These are phyloP conservation scores for Parazoanthus atlanticus DNA, from an alignment of 92 coral and sea anemone species.

Conservation along the genomic window DNA sequence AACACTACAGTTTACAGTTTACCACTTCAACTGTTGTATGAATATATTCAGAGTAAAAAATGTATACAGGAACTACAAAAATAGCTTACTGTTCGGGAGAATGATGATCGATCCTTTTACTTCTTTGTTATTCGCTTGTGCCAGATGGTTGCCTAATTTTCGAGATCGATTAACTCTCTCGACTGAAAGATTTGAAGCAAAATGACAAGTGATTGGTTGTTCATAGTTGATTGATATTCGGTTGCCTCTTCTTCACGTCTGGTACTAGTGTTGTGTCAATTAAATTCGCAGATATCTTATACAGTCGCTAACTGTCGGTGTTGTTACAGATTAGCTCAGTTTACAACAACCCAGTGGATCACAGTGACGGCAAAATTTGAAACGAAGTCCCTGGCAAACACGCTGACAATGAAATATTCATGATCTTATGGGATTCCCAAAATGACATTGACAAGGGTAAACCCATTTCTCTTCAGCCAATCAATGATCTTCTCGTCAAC, in stretches of 20 bases:
- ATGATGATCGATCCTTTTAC: conserved; percentile 7
- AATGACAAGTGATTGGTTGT: conserved; percentile 34
- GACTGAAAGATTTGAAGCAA: conserved; percentile 17
- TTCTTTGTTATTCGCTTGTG: conserved; percentile 26
- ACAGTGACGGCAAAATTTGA: not conserved
- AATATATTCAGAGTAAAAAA: not conserved
- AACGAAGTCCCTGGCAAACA: not conserved
- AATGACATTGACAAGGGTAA: conserved; percentile 29
- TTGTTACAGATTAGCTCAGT: not conserved
- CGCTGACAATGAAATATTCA: conserved; percentile 33
- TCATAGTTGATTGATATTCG: not conserved
- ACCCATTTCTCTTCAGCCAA: conserved; percentile 24
- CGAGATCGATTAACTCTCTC: conserved; percentile 38
- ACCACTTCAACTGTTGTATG: not conserved
- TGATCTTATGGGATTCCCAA: conserved; percentile 14
- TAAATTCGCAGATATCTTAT: not conserved
- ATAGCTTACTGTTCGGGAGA: conserved; percentile 4
- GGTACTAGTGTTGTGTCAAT: not conserved
- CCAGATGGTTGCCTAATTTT: conserved; percentile 46
- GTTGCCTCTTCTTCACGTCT: not conserved
- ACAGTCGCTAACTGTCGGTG: not conserved
- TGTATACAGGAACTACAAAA: not conserved
- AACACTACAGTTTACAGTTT: not conserved
- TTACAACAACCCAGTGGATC: not conserved
- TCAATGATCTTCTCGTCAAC: not conserved